phyloP scores from a whole-genome alignment of 2,888 invertebrate genomes.

The Kryphioiulus occultus region DNA sequence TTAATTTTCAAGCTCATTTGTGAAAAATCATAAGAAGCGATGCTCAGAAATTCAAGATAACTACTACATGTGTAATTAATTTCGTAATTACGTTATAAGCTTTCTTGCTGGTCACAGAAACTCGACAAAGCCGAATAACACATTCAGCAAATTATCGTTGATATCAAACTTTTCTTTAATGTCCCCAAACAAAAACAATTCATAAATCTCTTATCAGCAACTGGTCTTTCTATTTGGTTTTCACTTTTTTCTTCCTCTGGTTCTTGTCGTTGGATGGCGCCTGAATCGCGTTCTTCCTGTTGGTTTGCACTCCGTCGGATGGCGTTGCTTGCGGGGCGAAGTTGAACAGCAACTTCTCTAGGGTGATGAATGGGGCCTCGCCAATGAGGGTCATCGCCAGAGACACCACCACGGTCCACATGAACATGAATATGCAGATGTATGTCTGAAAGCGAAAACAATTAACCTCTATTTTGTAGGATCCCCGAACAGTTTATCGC shows the following conservation, averaged over 20 bases:
- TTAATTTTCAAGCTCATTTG: too few relatives aligned
- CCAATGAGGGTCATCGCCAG: constrained; percentile 8
- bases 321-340: background rate
- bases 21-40: too few relatives aligned
- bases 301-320: background rate
- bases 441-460: constrained; percentile 11
- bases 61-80: too few relatives aligned
- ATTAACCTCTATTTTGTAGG: too few relatives aligned
- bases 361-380: constrained; percentile 35
- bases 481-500: too few relatives aligned
- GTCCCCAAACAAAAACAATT: background rate
- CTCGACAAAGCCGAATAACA: too few relatives aligned
- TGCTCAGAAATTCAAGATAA: too few relatives aligned
- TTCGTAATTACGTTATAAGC: too few relatives aligned
- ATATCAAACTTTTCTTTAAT: constrained; percentile 14
- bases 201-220: background rate
- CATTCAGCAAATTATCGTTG: background rate
- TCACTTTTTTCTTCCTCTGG: background rate
- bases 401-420: background rate
- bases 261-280: background rate
- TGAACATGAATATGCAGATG: background rate
- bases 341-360: constrained; percentile 26
- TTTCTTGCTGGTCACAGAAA: too few relatives aligned
- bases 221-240: background rate
- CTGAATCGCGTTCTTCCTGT: background rate